Conservation (phyloP, 2,797 vertebrate species). For the Neosilurus hyrtlii region DNA sequence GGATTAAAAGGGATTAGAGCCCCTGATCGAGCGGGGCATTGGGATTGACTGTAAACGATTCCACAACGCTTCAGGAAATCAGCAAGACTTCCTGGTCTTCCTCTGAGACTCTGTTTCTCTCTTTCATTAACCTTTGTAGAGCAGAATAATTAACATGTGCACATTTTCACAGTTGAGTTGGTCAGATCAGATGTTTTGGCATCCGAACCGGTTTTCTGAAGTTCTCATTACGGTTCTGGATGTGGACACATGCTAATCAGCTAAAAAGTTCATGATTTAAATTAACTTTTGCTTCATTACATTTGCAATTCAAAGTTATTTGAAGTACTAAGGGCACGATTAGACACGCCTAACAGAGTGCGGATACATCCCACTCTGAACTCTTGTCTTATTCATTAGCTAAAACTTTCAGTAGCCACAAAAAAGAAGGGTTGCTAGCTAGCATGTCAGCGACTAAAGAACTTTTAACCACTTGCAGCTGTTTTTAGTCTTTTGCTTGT, state of each 20-base stretch:
- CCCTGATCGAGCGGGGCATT: conserved; percentile 30
- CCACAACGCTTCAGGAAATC: conserved; percentile 23
- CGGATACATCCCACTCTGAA: not conserved
- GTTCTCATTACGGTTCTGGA: not conserved
- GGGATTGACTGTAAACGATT: conserved; percentile 6
- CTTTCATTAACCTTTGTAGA: not conserved
- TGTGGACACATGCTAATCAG: not conserved
- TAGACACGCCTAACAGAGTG: not conserved
- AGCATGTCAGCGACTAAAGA: not conserved
- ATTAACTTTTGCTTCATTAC: conserved; percentile 37
- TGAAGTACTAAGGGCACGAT: not conserved
- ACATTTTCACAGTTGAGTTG: not conserved
- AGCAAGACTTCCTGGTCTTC: not conserved
- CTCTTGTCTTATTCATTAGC: not conserved
- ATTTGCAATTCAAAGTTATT: not conserved
- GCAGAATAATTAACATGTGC: conserved; percentile 4
- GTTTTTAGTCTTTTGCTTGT: no score
- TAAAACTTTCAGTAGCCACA: not conserved
- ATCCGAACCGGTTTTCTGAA: not conserved
- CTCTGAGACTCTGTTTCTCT: not conserved
- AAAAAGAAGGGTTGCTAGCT: not conserved
- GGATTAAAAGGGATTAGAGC: conserved; percentile 38
- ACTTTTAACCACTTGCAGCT: not conserved
- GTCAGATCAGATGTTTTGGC: not conserved
- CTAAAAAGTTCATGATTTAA: conserved; percentile 15